phyloP scores from a whole-genome alignment of 2,113 vertebrate species.

The Actinemys pallida region DNA sequence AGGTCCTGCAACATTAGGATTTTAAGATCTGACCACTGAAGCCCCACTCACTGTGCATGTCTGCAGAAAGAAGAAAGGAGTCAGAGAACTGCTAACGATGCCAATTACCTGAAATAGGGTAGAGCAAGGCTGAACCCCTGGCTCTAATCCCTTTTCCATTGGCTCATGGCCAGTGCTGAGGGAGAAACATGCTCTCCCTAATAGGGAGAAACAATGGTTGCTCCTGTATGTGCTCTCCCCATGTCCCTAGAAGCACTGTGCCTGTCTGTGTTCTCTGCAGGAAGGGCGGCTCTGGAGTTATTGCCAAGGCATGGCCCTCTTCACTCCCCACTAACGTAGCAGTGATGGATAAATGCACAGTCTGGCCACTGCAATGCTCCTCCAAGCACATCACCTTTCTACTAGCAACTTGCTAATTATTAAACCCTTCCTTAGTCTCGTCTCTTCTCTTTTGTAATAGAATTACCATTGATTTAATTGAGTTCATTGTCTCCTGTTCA shows the following conservation, averaged over 20 bases:
- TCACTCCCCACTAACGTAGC: background rate
- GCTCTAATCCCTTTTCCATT: background rate
- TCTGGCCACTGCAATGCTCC: background rate
- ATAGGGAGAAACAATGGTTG: background rate
- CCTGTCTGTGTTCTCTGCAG: background rate
- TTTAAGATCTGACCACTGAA: background rate
- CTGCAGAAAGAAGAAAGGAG: background rate
- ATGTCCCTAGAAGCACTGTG: background rate
- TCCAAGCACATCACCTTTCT: background rate
- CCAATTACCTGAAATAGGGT: background rate
- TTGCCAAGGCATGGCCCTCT: background rate
- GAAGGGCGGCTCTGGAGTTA: background rate
- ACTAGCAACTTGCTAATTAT: background rate
- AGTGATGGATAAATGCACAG: background rate
- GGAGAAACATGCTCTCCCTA: background rate
- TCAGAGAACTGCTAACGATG: background rate
- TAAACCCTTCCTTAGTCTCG: background rate
- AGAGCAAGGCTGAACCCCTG: background rate
- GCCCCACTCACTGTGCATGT: background rate
- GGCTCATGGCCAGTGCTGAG: background rate
- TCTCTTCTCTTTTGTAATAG: background rate
- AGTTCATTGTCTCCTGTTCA: background rate
- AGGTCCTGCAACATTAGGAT: background rate
- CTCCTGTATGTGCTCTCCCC: background rate
- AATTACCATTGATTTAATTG: background rate